Conservation (phyloP, 2,113 vertebrate species). For the Phainopepla nitens region DNA sequence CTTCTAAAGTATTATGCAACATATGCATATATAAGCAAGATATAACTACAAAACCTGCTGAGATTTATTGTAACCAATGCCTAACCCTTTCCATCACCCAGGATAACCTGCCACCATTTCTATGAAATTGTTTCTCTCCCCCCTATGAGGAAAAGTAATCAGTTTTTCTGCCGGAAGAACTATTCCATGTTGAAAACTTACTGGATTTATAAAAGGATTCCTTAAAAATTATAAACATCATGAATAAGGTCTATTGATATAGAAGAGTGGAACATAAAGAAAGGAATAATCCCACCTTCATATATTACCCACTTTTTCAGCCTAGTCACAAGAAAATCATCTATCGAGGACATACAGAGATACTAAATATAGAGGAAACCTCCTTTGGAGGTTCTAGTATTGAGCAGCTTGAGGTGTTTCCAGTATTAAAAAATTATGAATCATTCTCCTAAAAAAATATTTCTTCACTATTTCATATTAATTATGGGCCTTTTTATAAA, state of each 20-base stretch:
- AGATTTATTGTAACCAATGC: not conserved
- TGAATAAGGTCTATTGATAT: not conserved
- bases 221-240: not conserved
- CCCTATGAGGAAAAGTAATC: not conserved
- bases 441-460: not conserved
- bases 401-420: not conserved
- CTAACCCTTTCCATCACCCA: not conserved
- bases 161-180: not conserved
- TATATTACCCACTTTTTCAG: not conserved
- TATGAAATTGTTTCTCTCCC: not conserved
- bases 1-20: not conserved
- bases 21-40: not conserved
- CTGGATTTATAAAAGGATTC: not conserved
- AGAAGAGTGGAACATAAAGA: not conserved
- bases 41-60: not conserved
- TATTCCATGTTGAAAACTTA: not conserved
- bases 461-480: not conserved
- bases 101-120: not conserved
- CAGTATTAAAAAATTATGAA: not conserved
- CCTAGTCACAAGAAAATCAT: not conserved
- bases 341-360: not conserved
- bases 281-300: not conserved
- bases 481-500: not conserved
- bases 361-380: not conserved
- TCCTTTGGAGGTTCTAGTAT: not conserved